Conservation (phyloP, 2,113 vertebrate genomes). For the Melanocharis versteri region DNA sequence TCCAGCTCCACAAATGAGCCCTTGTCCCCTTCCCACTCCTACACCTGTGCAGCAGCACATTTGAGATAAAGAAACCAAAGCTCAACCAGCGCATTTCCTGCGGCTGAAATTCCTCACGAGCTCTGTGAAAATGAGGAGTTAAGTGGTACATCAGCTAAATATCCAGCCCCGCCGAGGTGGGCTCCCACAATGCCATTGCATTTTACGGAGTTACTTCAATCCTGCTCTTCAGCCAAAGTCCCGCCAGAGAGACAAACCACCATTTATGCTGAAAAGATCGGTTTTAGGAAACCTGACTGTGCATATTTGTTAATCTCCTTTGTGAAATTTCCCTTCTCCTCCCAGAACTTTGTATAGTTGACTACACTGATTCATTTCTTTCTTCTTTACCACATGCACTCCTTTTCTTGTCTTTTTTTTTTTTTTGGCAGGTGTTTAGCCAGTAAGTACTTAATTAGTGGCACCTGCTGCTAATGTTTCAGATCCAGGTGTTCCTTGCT, state of each 20-base stretch:
- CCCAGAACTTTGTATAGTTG: background rate
- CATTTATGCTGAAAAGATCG: background rate
- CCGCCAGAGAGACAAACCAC: background rate
- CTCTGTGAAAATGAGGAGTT: background rate
- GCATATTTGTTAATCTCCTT: background rate
- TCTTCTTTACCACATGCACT: background rate
- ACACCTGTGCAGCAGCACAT: background rate
- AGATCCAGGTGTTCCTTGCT: background rate
- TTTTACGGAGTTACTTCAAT: background rate
- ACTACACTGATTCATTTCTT: background rate
- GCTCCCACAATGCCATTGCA: background rate
- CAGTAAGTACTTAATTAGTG: background rate
- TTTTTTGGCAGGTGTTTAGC: background rate
- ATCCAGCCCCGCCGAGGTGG: fast-evolving
- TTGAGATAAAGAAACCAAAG: background rate
- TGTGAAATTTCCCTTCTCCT: background rate
- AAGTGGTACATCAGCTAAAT: background rate
- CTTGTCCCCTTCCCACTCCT: background rate
- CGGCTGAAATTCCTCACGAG: background rate
- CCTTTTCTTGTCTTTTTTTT: background rate
- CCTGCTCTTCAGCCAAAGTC: background rate
- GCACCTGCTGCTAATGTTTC: constrained; percentile 25
- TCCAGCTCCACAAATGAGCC: background rate
- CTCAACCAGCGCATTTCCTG: background rate
- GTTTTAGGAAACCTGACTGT: background rate